Evolutionary conservation across 2,888 invertebrate species (phyloP).

Genomic region (Dasysyrphus albostriatus): DNA sequence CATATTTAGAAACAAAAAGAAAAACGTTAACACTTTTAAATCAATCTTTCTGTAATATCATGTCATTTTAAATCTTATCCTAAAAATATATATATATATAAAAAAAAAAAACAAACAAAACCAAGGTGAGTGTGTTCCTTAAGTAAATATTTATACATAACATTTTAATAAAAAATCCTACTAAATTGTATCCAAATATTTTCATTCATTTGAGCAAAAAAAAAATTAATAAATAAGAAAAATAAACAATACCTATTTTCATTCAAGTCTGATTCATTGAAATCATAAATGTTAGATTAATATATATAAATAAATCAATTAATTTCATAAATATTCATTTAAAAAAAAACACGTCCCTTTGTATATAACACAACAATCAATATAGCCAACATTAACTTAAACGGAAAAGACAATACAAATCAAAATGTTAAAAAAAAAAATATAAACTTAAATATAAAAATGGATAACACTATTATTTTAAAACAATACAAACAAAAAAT

Average conservation of each 20-base stretch:
- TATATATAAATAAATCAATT: conserved; percentile 29
- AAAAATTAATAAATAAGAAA: background rate
- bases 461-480: conserved; percentile 11
- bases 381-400: conserved; percentile 40
- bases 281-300: conserved; percentile 28
- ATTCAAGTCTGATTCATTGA: conserved; percentile 73
- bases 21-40: conserved; percentile 40
- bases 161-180: conserved; percentile 13
- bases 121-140: conserved; percentile 73
- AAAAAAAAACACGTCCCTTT: conserved; percentile 35
- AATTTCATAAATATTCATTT: conserved; percentile 33
- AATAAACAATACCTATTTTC: conserved; percentile 17
- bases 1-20: background rate
- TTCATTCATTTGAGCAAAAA: background rate
- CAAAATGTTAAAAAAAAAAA: conserved; percentile 39
- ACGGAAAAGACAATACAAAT: conserved; percentile 74
- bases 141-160: conserved; percentile 34
- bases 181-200: background rate
- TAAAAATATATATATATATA: background rate
- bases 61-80: conserved; percentile 42
- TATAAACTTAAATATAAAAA: conserved; percentile 18
- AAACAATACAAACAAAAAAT: conserved; percentile 29
- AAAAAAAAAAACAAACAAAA: conserved; percentile 28
- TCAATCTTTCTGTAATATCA: conserved; percentile 65
- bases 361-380: conserved; percentile 53